Conservation (phyloP, 2,113 vertebrate genomes). For the Oreochromis niloticus region DNA sequence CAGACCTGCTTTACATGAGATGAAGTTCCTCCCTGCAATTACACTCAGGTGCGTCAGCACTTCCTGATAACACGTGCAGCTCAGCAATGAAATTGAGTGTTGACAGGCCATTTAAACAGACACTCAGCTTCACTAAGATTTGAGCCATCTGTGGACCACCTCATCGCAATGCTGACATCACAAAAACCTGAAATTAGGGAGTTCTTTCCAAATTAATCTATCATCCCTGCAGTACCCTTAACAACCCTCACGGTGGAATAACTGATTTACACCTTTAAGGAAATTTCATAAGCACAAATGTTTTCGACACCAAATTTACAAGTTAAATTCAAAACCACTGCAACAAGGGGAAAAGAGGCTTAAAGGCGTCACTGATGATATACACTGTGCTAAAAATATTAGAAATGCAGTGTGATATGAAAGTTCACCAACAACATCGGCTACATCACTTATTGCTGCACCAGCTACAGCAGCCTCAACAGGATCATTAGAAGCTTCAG, state of each 20-base stretch:
- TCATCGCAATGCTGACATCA: background rate
- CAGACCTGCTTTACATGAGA: conserved; percentile 83
- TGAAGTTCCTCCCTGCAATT: background rate
- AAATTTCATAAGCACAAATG: background rate
- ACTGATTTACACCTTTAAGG: background rate
- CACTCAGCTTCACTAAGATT: background rate
- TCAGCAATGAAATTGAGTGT: background rate
- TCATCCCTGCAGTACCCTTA: background rate
- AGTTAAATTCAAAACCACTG: background rate
- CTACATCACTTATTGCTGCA: background rate
- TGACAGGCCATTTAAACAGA: background rate
- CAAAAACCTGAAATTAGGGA: background rate
- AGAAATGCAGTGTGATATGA: fast-evolving
- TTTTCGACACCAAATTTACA: background rate
- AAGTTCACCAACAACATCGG: background rate
- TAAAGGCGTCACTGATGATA: fast-evolving
- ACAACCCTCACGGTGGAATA: fast-evolving
- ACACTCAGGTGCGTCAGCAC: background rate
- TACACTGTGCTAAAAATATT: background rate
- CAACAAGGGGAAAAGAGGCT: background rate
- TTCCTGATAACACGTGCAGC: background rate
- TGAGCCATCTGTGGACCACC: background rate
- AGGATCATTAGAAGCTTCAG: too few species aligned
- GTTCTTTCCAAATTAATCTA: background rate
- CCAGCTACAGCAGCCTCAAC: background rate